Base-by-base conservation (phyloP, 2,888 invertebrate genomes). In the Apoda limacodes region DNA sequence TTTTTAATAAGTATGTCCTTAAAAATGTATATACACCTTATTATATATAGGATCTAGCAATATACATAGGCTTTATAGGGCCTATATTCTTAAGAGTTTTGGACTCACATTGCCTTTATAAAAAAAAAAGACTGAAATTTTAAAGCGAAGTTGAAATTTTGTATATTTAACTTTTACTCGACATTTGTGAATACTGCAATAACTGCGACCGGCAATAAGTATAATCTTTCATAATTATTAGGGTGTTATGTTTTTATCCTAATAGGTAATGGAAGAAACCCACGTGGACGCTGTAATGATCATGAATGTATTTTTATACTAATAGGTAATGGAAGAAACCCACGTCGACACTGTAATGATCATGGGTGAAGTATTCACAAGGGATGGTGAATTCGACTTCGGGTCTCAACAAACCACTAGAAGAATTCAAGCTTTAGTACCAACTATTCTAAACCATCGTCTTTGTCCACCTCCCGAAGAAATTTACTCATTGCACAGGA, bases 391-490 rank as follows among this genome's bases (percentile, higher is more conserved):
- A 20, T 99, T 94, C 60, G 91, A 98, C 71, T 99, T 99, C 63
- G 92, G 93, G 1, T 83, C 84, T 5, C 98, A 98, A 63, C 71
- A 78, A 38, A 85, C 85, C 1, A 92, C 93, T 1, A 89, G 91
- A 2, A 70, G 84, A 25, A 89, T 99, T 38, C 94, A 96, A 43
- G 81, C 88, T 3, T 69, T 94, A 11, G 92, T 98, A 2, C 98
- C 98, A 1, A 93, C 96, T 0, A 97, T 99, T 85, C 81, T 99
- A 29, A 88, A 89, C 24, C 95, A 99, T 58, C 83, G 98, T 12
- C 83, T 99, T 2, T 95, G 95, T 37, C 96, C 99, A 2, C 99
- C 99, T 0, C 99, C 99, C 0, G 98, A 98, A 66, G 98, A 99
- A 75, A 94, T 96, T 45, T 99, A 99, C 75, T 98, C 98, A 0